Evolutionary conservation across 2,113 vertebrate species (phyloP), one percentile per base, ranked within the genome.

Genomic region (Camelus bactrianus): DNA sequence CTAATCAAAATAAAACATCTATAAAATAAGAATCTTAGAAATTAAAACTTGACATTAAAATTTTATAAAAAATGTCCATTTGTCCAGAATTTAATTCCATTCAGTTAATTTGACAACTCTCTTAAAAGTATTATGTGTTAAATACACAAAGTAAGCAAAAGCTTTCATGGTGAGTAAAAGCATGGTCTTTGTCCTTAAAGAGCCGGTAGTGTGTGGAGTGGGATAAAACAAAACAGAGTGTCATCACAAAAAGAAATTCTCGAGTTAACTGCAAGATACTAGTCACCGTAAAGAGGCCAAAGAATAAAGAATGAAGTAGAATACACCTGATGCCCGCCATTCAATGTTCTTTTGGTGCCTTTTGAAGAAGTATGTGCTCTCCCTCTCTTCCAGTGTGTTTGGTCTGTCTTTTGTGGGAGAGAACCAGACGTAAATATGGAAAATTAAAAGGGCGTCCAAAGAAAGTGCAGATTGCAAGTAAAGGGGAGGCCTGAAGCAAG

Each of bases 1-100:
- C 50, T 72, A 64, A 60, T 38, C 3, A 64, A 86, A 77, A 77
- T 5, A 73, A 91, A 84, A 24, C 16, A 60, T 14, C 22, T 65
- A 5, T 54, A 87, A 93, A 54, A 56, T 52, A 38, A 28, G 24
- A 35, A 4, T 67, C 35, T 93, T 89, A 92, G 15, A 86, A 90
- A 79, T 92, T 77, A 92, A 80, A 89, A 65, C 10, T 81, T 82
- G 35, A 58, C 20, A 67, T 91, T 88, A 82, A 84, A 69, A 35
- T 85, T 91, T 81, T 64, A 79, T 2, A 9, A 13, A 67, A 58
- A 83, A 35, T 30, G 79, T 16, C 48, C 1, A 58, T 92, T 93
- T 85, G 19, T 82, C 20, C 12, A 92, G 62, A 85, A 58, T 93
- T 90, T 87, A 72, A 93, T 67, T 97, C 26, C 50, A 14, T 88